phyloP scores from a whole-genome alignment of 2,797 vertebrate species.

The Heteromormyrus szaboi region DNA sequence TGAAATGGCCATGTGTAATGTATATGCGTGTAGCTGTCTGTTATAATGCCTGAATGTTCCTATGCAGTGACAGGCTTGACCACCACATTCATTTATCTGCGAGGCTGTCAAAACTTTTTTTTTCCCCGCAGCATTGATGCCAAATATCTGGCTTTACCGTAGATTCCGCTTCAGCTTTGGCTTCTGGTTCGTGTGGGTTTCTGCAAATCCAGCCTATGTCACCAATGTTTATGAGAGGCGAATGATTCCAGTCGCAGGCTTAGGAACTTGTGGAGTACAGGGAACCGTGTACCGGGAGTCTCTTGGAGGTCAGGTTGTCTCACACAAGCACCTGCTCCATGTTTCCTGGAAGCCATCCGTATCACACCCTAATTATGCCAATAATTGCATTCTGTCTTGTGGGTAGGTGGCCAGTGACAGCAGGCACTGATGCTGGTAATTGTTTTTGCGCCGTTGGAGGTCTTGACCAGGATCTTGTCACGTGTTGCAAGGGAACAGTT shows the following conservation, averaged over 20 bases:
- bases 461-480: not conserved
- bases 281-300: not conserved
- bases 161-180: not conserved
- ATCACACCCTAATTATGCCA: conserved; percentile 2
- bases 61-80: not conserved
- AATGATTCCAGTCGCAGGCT: not conserved
- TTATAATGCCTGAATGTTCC: not conserved
- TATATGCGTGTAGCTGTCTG: not conserved
- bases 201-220: not conserved
- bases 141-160: not conserved
- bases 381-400: conserved; percentile 8
- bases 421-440: not conserved
- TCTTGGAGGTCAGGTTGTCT: not conserved
- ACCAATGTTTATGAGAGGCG: not conserved
- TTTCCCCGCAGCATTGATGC: not conserved
- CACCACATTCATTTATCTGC: not conserved
- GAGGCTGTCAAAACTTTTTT: not conserved
- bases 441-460: not conserved
- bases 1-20: not conserved
- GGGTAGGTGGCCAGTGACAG: not conserved
- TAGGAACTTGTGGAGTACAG: not conserved
- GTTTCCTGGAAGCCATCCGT: not conserved
- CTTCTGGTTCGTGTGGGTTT: not conserved
- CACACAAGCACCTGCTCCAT: not conserved
- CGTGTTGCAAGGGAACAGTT: not conserved